Evolutionary conservation across 2,113 vertebrate genomes (phyloP), one percentile per base, ranked within the genome.

Genomic region (Cheilinus undulatus): DNA sequence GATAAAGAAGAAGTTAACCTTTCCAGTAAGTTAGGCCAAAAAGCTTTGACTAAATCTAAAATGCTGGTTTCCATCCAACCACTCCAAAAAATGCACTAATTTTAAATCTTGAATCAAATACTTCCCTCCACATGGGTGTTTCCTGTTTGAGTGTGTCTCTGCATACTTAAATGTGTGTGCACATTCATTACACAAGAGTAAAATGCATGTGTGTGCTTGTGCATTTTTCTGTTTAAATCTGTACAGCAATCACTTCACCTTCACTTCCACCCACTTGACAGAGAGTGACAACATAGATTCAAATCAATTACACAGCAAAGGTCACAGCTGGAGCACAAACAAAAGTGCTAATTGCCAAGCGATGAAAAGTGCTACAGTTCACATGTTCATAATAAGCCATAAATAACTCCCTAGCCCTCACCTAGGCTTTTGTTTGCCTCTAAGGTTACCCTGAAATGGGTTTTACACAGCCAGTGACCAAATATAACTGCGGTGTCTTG

Each of bases 311-410:
- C 23, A 8, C 73, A 22, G n/a, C 22, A 79, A 75, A 85, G 83
- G 77, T 86, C 86, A 84, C 23, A 78, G 61, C 13, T 20, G 50
- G 73, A 76, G 63, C 69, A n/a, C 81, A 84, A 70, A 82, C 76
- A 84, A 62, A 83, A 66, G 15, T 20, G 5, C 45, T 82, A 85
- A 86, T 90, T 86, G 77, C 50, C 1, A 23, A 48, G 61, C 2
- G 52, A 65, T 71, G 60, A 82, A 79, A 85, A 45, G 52, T 24
- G 69, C 42, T 19, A 20, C 3, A 4, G 73, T 30, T 57, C 68
- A 62, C 23, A n/a, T 26, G 22, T 24, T 24, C 48, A 6, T 20
- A 50, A 81, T 61, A 50, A 73, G 24, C 22, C 12, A 15, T 68
- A 46, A 79, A 80, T 77, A 71, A 62, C 32, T 56, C 32, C 2